phyloP scores from a whole-genome alignment of 2,113 vertebrate genomes.

The Nyctereutes procyonoides region DNA sequence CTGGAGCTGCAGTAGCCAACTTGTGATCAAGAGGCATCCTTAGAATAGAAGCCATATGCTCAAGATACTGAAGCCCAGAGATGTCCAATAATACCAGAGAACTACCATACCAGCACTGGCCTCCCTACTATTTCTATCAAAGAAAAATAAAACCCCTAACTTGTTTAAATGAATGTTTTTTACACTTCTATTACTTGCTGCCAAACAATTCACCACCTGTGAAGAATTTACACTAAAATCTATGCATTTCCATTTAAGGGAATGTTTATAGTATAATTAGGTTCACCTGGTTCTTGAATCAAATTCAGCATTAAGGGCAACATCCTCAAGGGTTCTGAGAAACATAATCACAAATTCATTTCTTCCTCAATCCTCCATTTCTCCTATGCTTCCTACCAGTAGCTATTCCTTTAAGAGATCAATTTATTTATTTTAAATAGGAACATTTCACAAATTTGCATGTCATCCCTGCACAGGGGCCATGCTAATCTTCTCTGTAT shows the following conservation, averaged over 20 bases:
- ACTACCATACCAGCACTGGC: background rate
- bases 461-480: background rate
- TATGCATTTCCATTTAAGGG: background rate
- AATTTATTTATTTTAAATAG: background rate
- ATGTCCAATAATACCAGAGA: background rate
- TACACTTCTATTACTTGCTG: background rate
- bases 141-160: background rate
- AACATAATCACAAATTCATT: background rate
- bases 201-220: conserved; percentile 5
- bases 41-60: background rate
- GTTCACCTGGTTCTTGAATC: background rate
- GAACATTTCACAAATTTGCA: background rate
- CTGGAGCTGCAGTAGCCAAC: background rate
- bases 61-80: background rate
- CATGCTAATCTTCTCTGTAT: background rate
- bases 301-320: background rate
- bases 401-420: background rate
- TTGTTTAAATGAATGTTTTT: background rate
- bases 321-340: no score
- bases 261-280: background rate
- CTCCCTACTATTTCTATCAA: background rate
- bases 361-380: background rate
- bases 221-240: background rate
- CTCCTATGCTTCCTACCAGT: background rate
- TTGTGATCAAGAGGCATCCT: background rate